A percentile compares a stretch with the other conserved stretches of the same genome.
Conservation (phyloP, 1,140 invertebrate genomes). For the Rhagoletis zephyria region DNA sequence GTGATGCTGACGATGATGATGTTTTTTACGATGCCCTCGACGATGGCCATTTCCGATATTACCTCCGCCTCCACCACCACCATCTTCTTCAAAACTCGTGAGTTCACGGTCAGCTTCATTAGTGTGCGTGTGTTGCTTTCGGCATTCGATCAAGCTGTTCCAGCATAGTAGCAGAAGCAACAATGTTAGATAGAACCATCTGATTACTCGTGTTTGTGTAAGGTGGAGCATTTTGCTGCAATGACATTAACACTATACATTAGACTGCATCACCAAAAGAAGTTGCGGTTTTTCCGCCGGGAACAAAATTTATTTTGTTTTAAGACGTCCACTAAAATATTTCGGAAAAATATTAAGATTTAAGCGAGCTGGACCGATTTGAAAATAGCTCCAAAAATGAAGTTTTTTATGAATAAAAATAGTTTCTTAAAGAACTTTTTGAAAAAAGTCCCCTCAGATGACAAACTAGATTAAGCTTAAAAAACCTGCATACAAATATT, state of each 20-base stretch:
- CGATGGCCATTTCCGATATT: slow-evolving; percentile 56
- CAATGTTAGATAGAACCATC: slow-evolving; percentile 69
- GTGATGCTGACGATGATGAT: slow-evolving; percentile 60
- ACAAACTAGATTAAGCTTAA: no score
- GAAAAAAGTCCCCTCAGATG: no score
- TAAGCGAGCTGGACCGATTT: no score
- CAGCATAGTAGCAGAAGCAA: slow-evolving; percentile 66
- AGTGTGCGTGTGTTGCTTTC: slow-evolving; percentile 62
- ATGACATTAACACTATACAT: slow-evolving; percentile 51
- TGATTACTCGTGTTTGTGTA: slow-evolving; percentile 63
- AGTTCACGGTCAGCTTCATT: slow-evolving; percentile 61
- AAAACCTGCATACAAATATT: no score
- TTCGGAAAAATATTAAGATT: no score
- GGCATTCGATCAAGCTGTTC: slow-evolving; percentile 63
- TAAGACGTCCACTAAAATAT: no score
- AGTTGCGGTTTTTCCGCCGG: no score
- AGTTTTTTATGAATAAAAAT: no score
- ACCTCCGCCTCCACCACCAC: neutral
- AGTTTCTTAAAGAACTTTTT: no score
- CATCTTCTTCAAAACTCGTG: slow-evolving; percentile 54
- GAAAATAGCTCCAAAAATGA: no score
- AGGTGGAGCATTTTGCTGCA: slow-evolving; percentile 64
- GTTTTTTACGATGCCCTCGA: slow-evolving; percentile 58
- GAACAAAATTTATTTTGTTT: no score
- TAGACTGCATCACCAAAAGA: no score